phyloP scores from a whole-genome alignment of 2,888 invertebrate species.

The Drosophila eohydei region DNA sequence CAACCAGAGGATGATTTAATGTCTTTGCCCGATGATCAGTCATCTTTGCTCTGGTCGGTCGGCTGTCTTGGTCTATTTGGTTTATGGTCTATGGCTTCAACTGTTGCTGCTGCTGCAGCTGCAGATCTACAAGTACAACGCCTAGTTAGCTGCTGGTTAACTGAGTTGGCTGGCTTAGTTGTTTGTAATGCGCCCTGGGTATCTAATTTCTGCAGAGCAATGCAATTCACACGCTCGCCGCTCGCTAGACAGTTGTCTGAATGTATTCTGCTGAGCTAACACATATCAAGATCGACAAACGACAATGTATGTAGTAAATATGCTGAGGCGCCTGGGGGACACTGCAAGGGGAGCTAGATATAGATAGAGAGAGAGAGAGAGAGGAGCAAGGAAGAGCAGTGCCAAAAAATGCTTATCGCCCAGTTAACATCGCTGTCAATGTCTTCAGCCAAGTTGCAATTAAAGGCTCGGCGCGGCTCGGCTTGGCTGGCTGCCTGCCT shows the following conservation, averaged over 20 bases:
- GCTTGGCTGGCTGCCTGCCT: background rate
- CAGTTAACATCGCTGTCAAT: conserved; percentile 50
- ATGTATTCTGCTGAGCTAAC: conserved; percentile 46
- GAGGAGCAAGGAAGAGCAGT: conserved; percentile 6
- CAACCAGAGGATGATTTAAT: conserved; percentile 66
- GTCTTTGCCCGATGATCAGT: conserved; percentile 70
- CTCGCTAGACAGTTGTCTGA: conserved; percentile 18
- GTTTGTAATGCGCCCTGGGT: conserved; percentile 41
- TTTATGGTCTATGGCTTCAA: conserved; percentile 56
- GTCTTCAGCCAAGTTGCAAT: conserved; percentile 48
- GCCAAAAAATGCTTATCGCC: conserved; percentile 54
- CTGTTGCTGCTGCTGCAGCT: conserved; percentile 11
- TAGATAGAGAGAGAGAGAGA: conserved; percentile 3
- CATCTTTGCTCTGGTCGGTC: conserved; percentile 45
- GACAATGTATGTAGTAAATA: conserved; percentile 17
- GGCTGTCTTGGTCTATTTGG: conserved; percentile 12
- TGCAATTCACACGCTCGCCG: conserved; percentile 67
- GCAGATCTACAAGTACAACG: conserved; percentile 45
- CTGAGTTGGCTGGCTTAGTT: conserved; percentile 23
- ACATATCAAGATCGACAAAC: conserved; percentile 50
- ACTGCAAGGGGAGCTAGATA: background rate
- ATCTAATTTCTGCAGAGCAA: conserved; percentile 66
- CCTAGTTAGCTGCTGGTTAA: conserved; percentile 40
- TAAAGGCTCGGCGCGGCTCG: conserved; percentile 44
- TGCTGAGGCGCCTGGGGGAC: conserved; percentile 8